Evolutionary conservation across 2,113 vertebrate genomes (phyloP).

Genomic region (Aphelocoma coerulescens): DNA sequence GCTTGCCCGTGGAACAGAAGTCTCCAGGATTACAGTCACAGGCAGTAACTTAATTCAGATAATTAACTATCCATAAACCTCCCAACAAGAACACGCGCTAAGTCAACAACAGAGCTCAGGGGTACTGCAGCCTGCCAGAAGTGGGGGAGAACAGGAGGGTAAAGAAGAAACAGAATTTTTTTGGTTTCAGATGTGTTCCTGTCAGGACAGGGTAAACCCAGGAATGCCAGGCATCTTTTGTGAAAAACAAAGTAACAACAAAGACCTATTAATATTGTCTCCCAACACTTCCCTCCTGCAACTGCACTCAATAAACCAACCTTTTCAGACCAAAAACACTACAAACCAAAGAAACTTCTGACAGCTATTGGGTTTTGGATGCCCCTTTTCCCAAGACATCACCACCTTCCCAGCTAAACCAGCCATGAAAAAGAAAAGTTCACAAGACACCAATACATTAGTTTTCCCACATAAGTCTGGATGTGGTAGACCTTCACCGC

Average conservation of each 20-base stretch:
- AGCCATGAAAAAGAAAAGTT: neutral
- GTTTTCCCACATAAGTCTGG: neutral
- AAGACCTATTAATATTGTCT: neutral
- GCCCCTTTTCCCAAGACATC: neutral
- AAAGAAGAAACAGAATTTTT: neutral
- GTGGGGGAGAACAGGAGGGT: neutral
- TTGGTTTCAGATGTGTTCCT: neutral
- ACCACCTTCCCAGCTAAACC: neutral
- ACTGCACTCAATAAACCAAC: neutral
- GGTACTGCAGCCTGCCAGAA: neutral
- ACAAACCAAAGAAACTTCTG: neutral
- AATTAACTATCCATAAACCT: constrained; percentile 5
- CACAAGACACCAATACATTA: neutral
- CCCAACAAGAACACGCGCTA: neutral
- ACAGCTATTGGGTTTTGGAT: neutral
- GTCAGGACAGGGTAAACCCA: neutral
- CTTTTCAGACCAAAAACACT: neutral
- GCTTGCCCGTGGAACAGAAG: neutral
- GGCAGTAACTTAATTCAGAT: neutral
- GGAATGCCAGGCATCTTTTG: neutral
- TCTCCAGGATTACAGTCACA: neutral
- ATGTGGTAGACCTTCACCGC: fast-evolving
- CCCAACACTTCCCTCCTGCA: neutral
- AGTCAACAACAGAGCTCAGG: neutral
- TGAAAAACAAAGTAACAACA: neutral